A percentile compares a stretch with the other conserved stretches of the same genome.
These are phyloP conservation scores for Trichonephila clavipes DNA, from an alignment of 1,140 invertebrate genomes.

Conservation along the genomic window DNA sequence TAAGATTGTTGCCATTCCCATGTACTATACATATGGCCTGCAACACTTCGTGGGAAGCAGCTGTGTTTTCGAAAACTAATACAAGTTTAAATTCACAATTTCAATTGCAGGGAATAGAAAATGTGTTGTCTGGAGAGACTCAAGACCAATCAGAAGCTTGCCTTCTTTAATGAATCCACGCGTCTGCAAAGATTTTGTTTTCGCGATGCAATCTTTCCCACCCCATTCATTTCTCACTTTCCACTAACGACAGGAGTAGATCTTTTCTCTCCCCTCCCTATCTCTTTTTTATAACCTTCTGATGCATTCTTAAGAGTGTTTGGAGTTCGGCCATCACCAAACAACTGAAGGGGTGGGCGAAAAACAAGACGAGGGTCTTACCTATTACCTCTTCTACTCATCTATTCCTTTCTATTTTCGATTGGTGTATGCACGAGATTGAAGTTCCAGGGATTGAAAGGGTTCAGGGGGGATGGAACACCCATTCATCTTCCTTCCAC, in stretches of 20 bases:
- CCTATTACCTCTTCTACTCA: constrained; percentile 9
- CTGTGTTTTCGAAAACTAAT: too few relatives aligned
- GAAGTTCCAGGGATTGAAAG: not conserved
- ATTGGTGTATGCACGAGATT: not conserved
- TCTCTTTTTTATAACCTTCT: too few relatives aligned
- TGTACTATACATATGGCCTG: too few relatives aligned
- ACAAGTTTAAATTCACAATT: too few relatives aligned
- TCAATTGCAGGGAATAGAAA: too few relatives aligned
- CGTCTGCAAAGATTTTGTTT: not conserved
- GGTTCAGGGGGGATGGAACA: not conserved
- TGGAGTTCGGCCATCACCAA: too few relatives aligned
- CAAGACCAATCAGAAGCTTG: too few relatives aligned
- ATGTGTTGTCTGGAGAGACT: too few relatives aligned
- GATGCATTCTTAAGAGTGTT: too few relatives aligned
- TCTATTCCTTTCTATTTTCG: not conserved
- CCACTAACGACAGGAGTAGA: not conserved
- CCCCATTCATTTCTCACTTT: not conserved
- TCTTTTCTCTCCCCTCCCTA: not conserved
- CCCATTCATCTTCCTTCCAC: not conserved
- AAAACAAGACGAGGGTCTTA: not conserved
- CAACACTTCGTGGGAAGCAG: too few relatives aligned
- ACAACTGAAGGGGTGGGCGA: not conserved
- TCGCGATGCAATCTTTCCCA: not conserved
- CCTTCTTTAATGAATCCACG: too few relatives aligned
- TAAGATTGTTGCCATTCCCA: too few relatives aligned